Percentiles rank a stretch among this genome's conserved stretches.
These are phyloP conservation scores for Thyatira batis DNA, from an alignment of 2,888 invertebrate species.

Conservation along the genomic window DNA sequence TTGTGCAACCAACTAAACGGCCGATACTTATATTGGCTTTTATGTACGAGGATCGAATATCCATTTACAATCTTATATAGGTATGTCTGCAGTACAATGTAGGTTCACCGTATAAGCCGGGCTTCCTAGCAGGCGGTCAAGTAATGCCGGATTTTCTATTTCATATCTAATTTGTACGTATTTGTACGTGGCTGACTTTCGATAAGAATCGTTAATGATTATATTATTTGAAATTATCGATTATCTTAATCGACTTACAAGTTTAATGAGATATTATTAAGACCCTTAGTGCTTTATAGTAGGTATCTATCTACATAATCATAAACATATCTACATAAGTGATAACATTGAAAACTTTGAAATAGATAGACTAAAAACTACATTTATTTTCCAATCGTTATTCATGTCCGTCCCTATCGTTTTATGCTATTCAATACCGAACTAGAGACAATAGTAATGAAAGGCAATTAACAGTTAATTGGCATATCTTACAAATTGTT, in stretches of 20 bases:
- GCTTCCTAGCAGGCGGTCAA: neutral
- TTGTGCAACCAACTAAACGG: conserved; percentile 48
- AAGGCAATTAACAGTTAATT: neutral
- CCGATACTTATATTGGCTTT: conserved; percentile 27
- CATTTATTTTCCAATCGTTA: too few relatives aligned
- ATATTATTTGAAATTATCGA: too few relatives aligned
- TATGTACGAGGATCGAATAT: conserved; percentile 1
- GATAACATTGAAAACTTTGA: too few relatives aligned
- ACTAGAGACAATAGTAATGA: too few relatives aligned
- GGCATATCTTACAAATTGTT: neutral
- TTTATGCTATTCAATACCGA: neutral
- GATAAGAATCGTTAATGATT: too few relatives aligned
- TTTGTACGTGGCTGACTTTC: too few relatives aligned
- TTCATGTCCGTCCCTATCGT: neutral
- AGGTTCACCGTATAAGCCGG: neutral
- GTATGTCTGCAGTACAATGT: neutral
- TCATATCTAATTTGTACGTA: neutral
- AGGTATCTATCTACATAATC: too few relatives aligned
- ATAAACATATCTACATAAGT: too few relatives aligned
- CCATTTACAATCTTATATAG: conserved; percentile 1
- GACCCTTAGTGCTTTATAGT: too few relatives aligned
- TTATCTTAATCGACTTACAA: too few relatives aligned
- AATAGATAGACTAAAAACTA: too few relatives aligned
- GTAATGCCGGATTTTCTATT: neutral
- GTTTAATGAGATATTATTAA: too few relatives aligned